phyloP scores from a whole-genome alignment of 2,797 vertebrate genomes.

The Adrianichthys oophorus region DNA sequence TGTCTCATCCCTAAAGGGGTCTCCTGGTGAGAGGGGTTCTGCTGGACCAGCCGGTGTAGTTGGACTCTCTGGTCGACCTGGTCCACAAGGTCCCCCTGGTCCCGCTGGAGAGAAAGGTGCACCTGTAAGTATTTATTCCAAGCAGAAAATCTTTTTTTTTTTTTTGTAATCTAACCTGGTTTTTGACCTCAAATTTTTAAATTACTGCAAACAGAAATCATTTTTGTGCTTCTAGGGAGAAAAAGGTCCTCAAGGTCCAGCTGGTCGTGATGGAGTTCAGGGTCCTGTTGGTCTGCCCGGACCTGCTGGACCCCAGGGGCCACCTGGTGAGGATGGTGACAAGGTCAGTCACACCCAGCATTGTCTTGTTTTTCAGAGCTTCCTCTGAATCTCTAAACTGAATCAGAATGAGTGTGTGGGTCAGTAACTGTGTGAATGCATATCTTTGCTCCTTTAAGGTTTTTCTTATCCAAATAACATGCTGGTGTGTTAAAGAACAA shows the following conservation, averaged over 20 bases:
- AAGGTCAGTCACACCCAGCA: slow-evolving; percentile 80
- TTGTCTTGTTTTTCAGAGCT: not conserved
- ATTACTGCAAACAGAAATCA: slow-evolving; percentile 13
- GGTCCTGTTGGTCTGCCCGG: slow-evolving; percentile 96
- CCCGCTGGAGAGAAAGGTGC: slow-evolving; percentile 97
- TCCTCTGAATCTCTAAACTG: not conserved
- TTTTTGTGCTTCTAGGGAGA: slow-evolving; percentile 83
- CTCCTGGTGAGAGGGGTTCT: slow-evolving; percentile 92
- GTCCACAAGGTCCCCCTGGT: slow-evolving; percentile 94
- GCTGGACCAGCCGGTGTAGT: slow-evolving; percentile 93
- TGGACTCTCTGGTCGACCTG: slow-evolving; percentile 91
- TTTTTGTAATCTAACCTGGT: not conserved
- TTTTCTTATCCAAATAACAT: too few relatives aligned
- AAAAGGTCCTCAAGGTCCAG: slow-evolving; percentile 95
- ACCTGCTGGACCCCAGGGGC: slow-evolving; percentile 93
- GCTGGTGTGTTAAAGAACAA: too few relatives aligned
- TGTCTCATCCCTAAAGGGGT: slow-evolving; percentile 79
- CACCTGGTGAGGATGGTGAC: slow-evolving; percentile 97
- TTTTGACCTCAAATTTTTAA: not conserved
- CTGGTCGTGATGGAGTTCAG: slow-evolving; percentile 94
- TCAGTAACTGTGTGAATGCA: too few relatives aligned
- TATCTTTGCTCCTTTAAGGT: too few relatives aligned
- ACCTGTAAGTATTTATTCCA: slow-evolving; percentile 82
- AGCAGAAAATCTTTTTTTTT: not conserved
- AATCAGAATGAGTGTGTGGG: too few relatives aligned